Base-by-base conservation (phyloP, 1,140 invertebrate species). In the Antheraea mylitta region DNA sequence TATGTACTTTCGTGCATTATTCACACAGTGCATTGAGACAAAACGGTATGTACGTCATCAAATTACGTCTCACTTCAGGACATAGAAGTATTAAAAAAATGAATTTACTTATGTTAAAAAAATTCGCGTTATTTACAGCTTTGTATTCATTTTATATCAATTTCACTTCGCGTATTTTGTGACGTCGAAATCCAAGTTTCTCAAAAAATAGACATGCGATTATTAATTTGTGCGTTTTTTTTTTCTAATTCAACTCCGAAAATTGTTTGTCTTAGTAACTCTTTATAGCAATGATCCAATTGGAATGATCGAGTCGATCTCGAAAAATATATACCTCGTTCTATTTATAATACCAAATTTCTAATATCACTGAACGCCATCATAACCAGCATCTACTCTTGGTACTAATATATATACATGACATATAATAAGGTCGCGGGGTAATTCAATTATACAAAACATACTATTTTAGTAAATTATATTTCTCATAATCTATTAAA, bases 101-200 rank as follows among this genome's bases (percentile, higher is more conserved):
- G 16, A 53, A 16, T 6, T 16, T 53, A 53, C 0, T n/a, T 16
- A 53, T n/a, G 10, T 53, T 53, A 13, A 13, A 53, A 7, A 53
- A 53, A 16, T 53, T 53, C 22, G 45, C 45, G 13, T 16, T 53
- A 53, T 53, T 53, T 53, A 53, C 45, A 53, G 45, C 11, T 53
- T n/a, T 6, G 11, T 16, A 8, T 53, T 53, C 45, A 0, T 53
- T 30, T 30, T 42, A 42, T 42, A 42, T 7, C 7, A 42, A 42
- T 8, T 42, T 7, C 11, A 42, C 38, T 9, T 42, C 11, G 38
- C 38, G 38, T 53, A 16, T 79, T 80, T 86, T 87, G 85, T 86
- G 86, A 87, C 83, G 62, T 80, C 75, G 74, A 84, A 85, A 83
- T 83, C 75, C 79, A 83, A 76, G 69, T 74, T 72, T 82, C 82